Conservation (phyloP, 2,888 invertebrate species). For the Papilio gigon region DNA sequence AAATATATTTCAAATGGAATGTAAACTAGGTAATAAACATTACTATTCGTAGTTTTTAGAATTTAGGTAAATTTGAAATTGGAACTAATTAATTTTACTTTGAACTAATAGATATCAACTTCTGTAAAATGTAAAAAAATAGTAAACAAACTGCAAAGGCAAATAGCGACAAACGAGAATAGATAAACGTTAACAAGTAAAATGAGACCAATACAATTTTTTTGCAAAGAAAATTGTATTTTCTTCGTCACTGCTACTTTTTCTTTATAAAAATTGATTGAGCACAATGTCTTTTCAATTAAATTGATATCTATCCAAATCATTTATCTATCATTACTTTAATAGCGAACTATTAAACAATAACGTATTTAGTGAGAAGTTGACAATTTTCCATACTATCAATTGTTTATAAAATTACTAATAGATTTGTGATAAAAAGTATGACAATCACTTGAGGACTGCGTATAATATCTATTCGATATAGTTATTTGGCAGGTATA, state of each 20-base stretch:
- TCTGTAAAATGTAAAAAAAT: neutral
- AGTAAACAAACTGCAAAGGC: slow-evolving; percentile 7
- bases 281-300: no score
- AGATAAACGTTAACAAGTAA: slow-evolving; percentile 11
- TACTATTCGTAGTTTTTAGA: no score
- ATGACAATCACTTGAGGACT: no score
- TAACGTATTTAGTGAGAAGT: neutral
- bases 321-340: neutral
- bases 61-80: neutral
- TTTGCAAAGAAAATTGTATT: slow-evolving; percentile 16
- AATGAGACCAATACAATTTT: neutral
- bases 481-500: no score
- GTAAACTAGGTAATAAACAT: no score
- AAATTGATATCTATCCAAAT: neutral
- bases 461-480: neutral
- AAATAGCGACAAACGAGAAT: slow-evolving; percentile 5
- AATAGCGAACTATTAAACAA: neutral
- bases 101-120: neutral
- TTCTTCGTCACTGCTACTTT: neutral
- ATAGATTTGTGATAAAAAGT: no score
- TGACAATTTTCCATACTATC: neutral
- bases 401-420: no score
- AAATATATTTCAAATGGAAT: no score
- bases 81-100: neutral
- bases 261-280: no score